Evolutionary conservation across 2,113 vertebrate genomes (phyloP).

Genomic region (Tylochromis polylepis): DNA sequence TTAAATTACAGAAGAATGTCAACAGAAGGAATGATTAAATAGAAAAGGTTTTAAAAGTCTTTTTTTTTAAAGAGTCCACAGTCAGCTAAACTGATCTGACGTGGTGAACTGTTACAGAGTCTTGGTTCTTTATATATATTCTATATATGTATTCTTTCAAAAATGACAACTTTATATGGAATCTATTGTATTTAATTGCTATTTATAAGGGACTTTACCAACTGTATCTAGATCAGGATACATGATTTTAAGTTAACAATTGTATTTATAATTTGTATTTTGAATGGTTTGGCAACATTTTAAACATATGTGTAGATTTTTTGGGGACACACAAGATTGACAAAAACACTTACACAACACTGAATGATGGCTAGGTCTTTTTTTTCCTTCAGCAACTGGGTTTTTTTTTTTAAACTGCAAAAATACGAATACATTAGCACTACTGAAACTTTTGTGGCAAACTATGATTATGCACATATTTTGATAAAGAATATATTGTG

Average conservation of each 20-base stretch:
- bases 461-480: neutral
- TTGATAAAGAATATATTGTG: neutral
- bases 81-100: neutral
- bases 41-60: neutral
- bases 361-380: neutral
- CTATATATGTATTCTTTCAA: neutral
- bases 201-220: neutral
- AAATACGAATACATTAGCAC: neutral
- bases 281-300: neutral
- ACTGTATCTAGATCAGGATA: neutral
- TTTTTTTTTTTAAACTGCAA: fast-evolving
- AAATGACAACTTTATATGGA: neutral
- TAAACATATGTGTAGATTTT: neutral
- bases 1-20: neutral
- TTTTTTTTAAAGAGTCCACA: neutral
- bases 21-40: neutral
- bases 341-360: neutral
- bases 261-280: neutral
- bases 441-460: neutral
- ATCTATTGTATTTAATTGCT: neutral
- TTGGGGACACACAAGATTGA: too few relatives aligned
- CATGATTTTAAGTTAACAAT: neutral
- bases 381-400: neutral
- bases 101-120: fast-evolving
- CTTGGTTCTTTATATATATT: neutral